phyloP scores from a whole-genome alignment of 2,797 vertebrate genomes.

The Astyanax mexicanus region DNA sequence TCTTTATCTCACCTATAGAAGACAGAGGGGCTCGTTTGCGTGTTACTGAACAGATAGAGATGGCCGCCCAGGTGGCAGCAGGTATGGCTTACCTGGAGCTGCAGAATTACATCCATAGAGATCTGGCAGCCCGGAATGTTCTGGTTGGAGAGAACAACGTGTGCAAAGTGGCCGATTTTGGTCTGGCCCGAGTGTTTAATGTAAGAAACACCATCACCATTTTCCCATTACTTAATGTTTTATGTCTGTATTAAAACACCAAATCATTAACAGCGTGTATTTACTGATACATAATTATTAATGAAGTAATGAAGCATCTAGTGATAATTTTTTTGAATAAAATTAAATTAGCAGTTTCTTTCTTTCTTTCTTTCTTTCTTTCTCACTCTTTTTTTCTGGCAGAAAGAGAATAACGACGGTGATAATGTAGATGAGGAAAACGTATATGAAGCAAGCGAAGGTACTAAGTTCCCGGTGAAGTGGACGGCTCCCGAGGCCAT shows the following conservation, averaged over 20 bases:
- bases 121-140: not conserved
- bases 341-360: too few relatives aligned
- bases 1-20: constrained; percentile 70
- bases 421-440: constrained; percentile 54
- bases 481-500: constrained; percentile 96
- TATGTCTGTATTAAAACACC: too few relatives aligned
- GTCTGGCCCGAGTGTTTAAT: constrained; percentile 94
- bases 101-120: constrained; percentile 82
- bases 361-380: too few relatives aligned
- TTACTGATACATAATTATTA: too few relatives aligned
- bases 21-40: constrained; percentile 81
- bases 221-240: too few relatives aligned
- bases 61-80: constrained; percentile 91
- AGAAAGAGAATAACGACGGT: constrained; percentile 74
- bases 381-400: constrained; percentile 30
- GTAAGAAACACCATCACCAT: constrained; percentile 68
- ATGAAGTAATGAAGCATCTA: too few relatives aligned
- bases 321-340: too few relatives aligned
- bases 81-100: constrained; percentile 95
- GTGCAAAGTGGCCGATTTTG: constrained; percentile 98
- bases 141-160: constrained; percentile 92
- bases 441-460: constrained; percentile 86
- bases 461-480: constrained; percentile 91
- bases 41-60: constrained; percentile 86
- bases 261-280: too few relatives aligned